phyloP scores from a whole-genome alignment of 2,113 vertebrate genomes.

The Paratilapia polleni region DNA sequence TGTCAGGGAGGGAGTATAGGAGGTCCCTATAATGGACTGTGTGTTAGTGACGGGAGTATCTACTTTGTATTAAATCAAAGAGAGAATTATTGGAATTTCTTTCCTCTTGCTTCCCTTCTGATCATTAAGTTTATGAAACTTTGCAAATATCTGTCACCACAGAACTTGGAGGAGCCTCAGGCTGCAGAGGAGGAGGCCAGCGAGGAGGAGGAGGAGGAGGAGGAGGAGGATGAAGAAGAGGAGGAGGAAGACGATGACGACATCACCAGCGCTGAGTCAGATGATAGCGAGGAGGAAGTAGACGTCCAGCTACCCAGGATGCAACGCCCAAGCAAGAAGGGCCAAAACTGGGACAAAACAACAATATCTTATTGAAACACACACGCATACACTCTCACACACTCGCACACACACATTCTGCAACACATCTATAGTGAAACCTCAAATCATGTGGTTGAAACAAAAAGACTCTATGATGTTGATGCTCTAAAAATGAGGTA shows the following conservation, averaged over 20 bases:
- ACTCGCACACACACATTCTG: conserved; percentile 29
- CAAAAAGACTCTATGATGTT: conserved; percentile 55
- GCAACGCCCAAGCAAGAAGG: conserved; percentile 82
- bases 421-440: conserved; percentile 32
- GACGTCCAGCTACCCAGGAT: conserved; percentile 78
- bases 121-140: not conserved
- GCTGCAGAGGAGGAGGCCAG: conserved; percentile 82
- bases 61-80: not conserved
- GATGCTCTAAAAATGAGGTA: conserved; percentile 61
- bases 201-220: conserved; percentile 87
- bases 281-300: conserved; percentile 89
- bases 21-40: not conserved
- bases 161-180: conserved; percentile 87
- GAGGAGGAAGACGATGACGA: conserved; percentile 88
- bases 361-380: conserved; percentile 85
- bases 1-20: not conserved
- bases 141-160: conserved; percentile 7
- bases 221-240: conserved; percentile 85
- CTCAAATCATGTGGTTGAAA: conserved; percentile 45
- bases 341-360: conserved; percentile 91
- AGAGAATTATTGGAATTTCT: not conserved
- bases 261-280: conserved; percentile 90
- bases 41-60: not conserved
- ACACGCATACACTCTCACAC: conserved; percentile 10
- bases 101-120: not conserved